Base-by-base conservation (phyloP, 1,140 invertebrate species). In the Drosophila orena region DNA sequence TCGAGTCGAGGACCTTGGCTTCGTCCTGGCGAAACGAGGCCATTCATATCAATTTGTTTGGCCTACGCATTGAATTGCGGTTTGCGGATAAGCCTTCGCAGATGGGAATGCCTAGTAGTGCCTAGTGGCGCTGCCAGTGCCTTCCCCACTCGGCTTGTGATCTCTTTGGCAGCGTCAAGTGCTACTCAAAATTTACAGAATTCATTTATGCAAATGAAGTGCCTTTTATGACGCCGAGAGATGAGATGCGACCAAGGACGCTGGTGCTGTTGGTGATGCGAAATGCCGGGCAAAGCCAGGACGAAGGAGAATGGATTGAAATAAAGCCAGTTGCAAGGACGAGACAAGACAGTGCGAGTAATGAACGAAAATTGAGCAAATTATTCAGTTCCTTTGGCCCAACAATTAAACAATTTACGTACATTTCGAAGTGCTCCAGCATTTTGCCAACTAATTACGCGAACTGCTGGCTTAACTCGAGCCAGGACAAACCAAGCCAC, bases 151-250 rank as follows among this genome's bases (percentile, higher is more conserved):
- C 37, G 44, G 34, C 24, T 30, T 35, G 38, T 69, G 64, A 68
- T 76, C 54, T 76, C 72, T 58, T 68, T 68, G 55, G 49, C 54
- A 61, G 35, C 62, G 49, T 79, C 79, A 66, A 88, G 83, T 77
- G 79, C 83, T 88, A 77, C 83, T 88, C 83, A 83, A 79, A 88
- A 88, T 89, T 88, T 89, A 77, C 84, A 88, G 83, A 79, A 88
- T 88, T 88, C 83, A 88, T 88, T 88, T 88, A 88, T 88, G 84
- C 83, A 88, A 88, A 88, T 88, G 70, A 88, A 88, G 83, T 88
- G 83, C 79, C 79, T 79, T 88, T 72, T 83, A 83, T 83, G 75
- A 64, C 52, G 79, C 58, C 68, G 65, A 58, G 58, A 55, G 64
- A 62, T 60, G 77, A 62, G 75, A 60, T 75, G 77, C 53, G 54